phyloP scores from a whole-genome alignment of 1,140 invertebrate species.

The Mizuhopecten yessoensis region DNA sequence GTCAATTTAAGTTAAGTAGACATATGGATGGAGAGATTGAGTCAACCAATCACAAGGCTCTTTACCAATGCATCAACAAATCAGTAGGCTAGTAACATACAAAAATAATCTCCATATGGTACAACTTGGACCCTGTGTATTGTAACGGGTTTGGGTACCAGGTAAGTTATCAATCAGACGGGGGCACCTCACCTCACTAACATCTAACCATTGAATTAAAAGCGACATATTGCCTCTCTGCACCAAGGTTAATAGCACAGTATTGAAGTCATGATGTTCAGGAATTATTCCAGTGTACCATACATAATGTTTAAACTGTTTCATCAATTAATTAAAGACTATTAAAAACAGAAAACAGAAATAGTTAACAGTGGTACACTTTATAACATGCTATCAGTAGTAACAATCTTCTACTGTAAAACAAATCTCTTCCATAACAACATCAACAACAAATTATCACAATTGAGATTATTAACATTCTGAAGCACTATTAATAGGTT shows the following conservation, averaged over 20 bases:
- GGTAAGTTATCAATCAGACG: neutral
- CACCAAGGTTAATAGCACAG: neutral
- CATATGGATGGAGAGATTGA: conserved; percentile 32
- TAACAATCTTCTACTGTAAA: neutral
- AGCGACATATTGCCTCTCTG: too few species aligned
- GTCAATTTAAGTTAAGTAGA: conserved; percentile 35
- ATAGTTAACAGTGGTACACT: neutral
- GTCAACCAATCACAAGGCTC: conserved; percentile 22
- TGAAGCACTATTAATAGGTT: neutral
- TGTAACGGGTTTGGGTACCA: neutral
- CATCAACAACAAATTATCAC: conserved; percentile 25
- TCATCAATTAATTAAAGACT: conserved; percentile 30
- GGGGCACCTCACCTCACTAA: neutral
- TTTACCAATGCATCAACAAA: conserved; percentile 27
- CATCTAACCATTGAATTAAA: neutral
- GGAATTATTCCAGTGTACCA: neutral
- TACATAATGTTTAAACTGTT: neutral
- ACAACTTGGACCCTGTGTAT: conserved; percentile 21
- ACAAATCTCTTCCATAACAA: conserved; percentile 1
- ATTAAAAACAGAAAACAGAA: conserved; percentile 10
- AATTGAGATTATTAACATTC: conserved; percentile 20
- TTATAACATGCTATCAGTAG: neutral
- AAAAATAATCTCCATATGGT: conserved; percentile 39
- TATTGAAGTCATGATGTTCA: neutral
- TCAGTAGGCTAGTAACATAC: conserved; percentile 26